Base-by-base conservation (phyloP, 2,797 vertebrate species). In the Rhinatrema bivittatum region DNA sequence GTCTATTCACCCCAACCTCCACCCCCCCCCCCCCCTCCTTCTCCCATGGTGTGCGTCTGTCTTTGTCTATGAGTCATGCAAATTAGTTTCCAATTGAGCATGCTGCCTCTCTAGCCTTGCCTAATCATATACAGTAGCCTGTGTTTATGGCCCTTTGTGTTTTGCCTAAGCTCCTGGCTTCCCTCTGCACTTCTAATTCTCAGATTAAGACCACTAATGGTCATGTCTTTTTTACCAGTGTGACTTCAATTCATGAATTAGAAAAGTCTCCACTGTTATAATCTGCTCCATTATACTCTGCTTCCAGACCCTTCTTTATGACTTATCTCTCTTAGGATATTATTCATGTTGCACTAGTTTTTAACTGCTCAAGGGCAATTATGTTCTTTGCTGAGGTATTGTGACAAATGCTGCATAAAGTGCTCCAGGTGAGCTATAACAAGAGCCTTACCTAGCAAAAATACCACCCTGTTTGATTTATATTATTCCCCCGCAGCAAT, bases 301-400 rank as follows among this genome's bases (percentile, higher is more conserved):
- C 42, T 65, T 51, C 45, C 65, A 73, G 76, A 68, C 60, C 65
- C 81, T 81, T 71, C 25, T 35, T 43, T 56, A 3, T 39, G 47
- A 57, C 42, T n/a, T n/a, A 66, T 12, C 33, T 66, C 56, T 60
- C 33, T 49, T 68, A 70, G 52, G 48, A 52, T 50, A 50, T 65
- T 67, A 56, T 42, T 65, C 40, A 39, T 22, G 16, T 40, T 45
- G 24, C 39, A 71, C 36, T 50, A 48, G 38, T 60, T 51, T 25
- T 65, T 47, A 31, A 29, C 27, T 33, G 29, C 61, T 65, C 53
- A 53, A 53, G 52, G 49, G 39, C 29, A 47, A 66, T 74, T 68
- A 55, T 14, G 16, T 46, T 65, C 69, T 70, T n/a, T 52, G 40
- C 50, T 53, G 50, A 66, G 46, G 9, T 62, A 43, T 35, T 49